phyloP scores from a whole-genome alignment of 2,888 invertebrate species.

The Agapetus fuscipes region DNA sequence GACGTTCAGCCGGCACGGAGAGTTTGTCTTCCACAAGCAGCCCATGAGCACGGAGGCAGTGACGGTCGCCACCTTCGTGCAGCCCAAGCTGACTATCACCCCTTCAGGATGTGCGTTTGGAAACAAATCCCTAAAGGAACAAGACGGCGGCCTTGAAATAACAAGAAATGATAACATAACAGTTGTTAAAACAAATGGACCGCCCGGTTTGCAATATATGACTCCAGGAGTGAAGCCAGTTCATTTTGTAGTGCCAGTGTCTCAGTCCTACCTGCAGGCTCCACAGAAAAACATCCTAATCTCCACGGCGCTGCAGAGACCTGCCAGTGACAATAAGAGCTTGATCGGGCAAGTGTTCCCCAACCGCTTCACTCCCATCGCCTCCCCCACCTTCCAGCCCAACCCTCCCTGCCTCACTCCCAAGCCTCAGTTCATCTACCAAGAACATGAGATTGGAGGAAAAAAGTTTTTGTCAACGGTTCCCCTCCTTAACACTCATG shows the following conservation, averaged over 20 bases:
- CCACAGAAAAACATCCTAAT: constrained; percentile 38
- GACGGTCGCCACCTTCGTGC: constrained; percentile 5
- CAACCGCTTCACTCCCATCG: constrained; percentile 32
- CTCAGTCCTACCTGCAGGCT: constrained; percentile 27
- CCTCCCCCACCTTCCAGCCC: constrained; percentile 31
- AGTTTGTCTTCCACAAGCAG: constrained; percentile 8
- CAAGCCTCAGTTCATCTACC: constrained; percentile 41
- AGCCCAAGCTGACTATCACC: constrained; percentile 1
- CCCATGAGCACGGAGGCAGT: not conserved
- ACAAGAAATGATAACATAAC: too few species aligned
- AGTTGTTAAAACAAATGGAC: constrained; percentile 20
- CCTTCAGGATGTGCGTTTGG: not conserved
- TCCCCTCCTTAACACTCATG: constrained; percentile 32
- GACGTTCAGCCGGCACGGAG: not conserved
- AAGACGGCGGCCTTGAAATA: too few species aligned
- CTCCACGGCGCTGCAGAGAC: constrained; percentile 30
- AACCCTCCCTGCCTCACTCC: constrained; percentile 40
- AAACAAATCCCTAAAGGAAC: too few species aligned
- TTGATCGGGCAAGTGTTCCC: constrained; percentile 28
- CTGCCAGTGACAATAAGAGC: constrained; percentile 24
- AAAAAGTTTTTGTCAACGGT: constrained; percentile 32
- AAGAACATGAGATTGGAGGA: constrained; percentile 39
- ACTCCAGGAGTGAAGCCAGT: constrained; percentile 25
- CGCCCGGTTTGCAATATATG: constrained; percentile 25
- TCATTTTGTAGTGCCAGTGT: constrained; percentile 26